Base-by-base conservation (phyloP, 2,888 invertebrate species). In the Erebia palarica region DNA sequence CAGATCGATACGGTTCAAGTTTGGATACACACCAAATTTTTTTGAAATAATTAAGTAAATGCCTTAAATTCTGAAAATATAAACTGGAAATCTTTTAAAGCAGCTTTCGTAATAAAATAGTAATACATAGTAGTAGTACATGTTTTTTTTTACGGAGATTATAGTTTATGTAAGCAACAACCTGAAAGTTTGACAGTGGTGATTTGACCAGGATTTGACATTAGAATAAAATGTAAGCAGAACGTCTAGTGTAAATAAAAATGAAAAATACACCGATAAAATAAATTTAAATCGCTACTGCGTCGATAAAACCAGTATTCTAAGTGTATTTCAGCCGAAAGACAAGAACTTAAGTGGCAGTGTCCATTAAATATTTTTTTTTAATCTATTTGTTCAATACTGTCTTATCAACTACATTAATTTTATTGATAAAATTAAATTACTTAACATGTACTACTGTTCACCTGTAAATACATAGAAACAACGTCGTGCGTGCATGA, bases 1-100 rank as follows among this genome's bases (percentile, higher is more conserved):
- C 87, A 84, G 86, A 88, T 82, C 78, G 73, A 77, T 80, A 78
- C 16, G 47, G 55, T 68, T 58, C 49, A 61, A 67, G 81, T 79
- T 86, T 83, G 84, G 85, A 86, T 83, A 81, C 79, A 44, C 57
- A 13, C 42, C 61, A 64, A 53, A 47, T 53, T 60, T 44, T 68
- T 44, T 49, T 44, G 9, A 1, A 51, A 53, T 36, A 27, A 64
- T 36, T 47, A 49, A 49, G 2, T 60, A 42, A 60, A 60, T 42
- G 16, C 16, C 16, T 10, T 10, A 55, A 0, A 55, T 18, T 55
- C 10, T 55, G 3, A 51, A 14, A 1, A 55, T 11, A 55, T 55
- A 16, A 16, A 18, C 16, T 10, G 10, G 9, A 10, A 18, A 16
- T 18, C 9, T 9, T 10, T 18, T 18, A 18, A 55, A 47, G 47